Base-by-base conservation (phyloP, 2,113 vertebrate species). In the Dicrurus megarhynchus region DNA sequence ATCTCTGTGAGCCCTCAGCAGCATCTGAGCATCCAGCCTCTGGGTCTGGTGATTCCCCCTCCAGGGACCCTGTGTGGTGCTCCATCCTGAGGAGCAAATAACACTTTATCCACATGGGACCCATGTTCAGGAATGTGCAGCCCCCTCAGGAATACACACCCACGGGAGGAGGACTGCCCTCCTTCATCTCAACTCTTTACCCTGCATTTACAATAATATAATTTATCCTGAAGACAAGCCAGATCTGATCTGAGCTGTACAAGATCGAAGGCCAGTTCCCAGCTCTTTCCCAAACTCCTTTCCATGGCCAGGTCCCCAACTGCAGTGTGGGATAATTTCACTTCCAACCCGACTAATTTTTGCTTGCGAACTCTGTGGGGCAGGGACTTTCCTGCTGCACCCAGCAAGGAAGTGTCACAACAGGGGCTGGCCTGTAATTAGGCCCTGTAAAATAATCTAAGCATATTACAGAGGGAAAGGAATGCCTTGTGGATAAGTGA, bases 91-190 rank as follows among this genome's bases (percentile, higher is more conserved):
- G 49, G 9, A 23, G 28, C 22, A 77, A 77, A 46, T 23, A 33
- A 23, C 55, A 11, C 3, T 69, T 87, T 13, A 60, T 22, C 32
- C 28, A 32, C 10, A n/a, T 21, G 6, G 20, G 5, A 63, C 14
- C 18, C 53, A 3, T 1, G 1, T 5, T 39, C 3, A 0, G 35
- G 52, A 28, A 60, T 2, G 2, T n/a, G 44, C 44, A 69, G 30
- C 23, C 41, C 16, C 32, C 49, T 75, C 52, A 33, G 56, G 52
- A 78, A 35, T 15, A 49, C 12, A 10, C 10, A 50, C 5, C 13
- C 39, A 11, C 1, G 0, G 0, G 16, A 15, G 59, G 8, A 57
- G 37, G 26, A 35, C 15, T 79, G 12, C 8, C 27, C 16, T 52
- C 7, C 46, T 70, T 50, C 60, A 55, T 12, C 59, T 35, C 23